Evolutionary conservation across 2,113 vertebrate genomes (phyloP).

Genomic region (Tamias sibiricus): DNA sequence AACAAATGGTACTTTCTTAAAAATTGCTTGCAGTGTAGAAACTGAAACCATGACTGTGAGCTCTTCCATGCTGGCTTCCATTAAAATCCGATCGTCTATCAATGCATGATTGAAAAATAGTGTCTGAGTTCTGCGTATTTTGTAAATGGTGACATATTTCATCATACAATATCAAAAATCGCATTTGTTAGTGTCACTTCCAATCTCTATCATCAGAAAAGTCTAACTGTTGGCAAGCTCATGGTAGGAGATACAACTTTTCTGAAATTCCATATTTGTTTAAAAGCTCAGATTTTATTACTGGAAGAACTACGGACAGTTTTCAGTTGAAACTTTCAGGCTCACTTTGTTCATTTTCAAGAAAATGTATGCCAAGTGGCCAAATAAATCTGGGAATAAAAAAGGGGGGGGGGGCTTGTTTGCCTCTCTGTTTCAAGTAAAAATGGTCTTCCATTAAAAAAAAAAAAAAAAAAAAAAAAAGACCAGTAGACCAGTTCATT

Average conservation of each 20-base stretch:
- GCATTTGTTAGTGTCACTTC: not conserved
- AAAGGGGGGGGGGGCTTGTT: not conserved
- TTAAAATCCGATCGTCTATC: not conserved
- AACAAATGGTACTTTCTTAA: not conserved
- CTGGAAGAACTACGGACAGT: not conserved
- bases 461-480: not conserved
- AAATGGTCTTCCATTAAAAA: not conserved
- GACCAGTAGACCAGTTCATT: not conserved
- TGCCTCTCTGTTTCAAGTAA: not conserved
- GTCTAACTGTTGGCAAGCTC: not conserved
- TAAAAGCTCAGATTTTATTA: not conserved
- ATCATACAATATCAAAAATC: not conserved
- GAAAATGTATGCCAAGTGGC: not conserved
- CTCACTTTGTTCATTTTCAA: not conserved
- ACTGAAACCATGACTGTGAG: not conserved
- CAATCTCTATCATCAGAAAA: not conserved
- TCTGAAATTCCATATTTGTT: not conserved
- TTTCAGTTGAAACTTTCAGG: not conserved
- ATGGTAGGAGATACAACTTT: not conserved
- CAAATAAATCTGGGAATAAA: not conserved
- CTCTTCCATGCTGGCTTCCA: not conserved
- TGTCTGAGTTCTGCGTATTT: not conserved
- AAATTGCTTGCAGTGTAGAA: not conserved
- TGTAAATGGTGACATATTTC: not conserved
- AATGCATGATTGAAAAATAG: not conserved